Percentiles rank a stretch among this genome's conserved stretches.
Conservation (phyloP, 64 coral and sea anemone species). For the Porites lutea region DNA sequence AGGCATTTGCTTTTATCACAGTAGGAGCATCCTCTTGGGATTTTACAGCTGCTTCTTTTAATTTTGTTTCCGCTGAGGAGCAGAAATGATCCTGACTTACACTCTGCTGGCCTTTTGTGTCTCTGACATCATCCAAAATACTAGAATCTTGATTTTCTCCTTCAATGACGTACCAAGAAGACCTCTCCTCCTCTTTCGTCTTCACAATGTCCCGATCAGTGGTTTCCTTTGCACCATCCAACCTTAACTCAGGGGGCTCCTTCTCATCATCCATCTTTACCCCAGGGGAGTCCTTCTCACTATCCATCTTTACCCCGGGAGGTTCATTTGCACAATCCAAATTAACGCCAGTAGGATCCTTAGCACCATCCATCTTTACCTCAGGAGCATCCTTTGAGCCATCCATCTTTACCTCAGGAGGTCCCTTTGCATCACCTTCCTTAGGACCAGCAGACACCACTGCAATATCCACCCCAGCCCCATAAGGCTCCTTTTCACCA, state of each 20-base stretch:
- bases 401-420: neutral
- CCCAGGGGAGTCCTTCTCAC: neutral
- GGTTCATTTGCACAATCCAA: neutral
- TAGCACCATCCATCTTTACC: neutral
- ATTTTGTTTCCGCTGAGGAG: neutral
- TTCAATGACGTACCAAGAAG: slow-evolving; percentile 3
- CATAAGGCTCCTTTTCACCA: neutral
- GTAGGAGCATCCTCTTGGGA: neutral
- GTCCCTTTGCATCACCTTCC: neutral
- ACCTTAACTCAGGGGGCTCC: neutral
- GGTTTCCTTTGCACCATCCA: neutral
- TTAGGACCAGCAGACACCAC: neutral
- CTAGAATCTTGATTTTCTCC: neutral
- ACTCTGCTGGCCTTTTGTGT: neutral
- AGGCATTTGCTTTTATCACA: neutral
- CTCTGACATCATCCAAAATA: neutral
- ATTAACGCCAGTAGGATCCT: neutral
- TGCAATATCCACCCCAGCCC: neutral
- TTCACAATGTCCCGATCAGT: neutral
- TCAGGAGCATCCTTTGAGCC: neutral
- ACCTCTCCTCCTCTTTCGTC: neutral
- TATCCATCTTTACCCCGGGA: neutral
- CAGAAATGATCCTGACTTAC: neutral
- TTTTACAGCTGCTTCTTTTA: neutral
- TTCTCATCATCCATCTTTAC: neutral